Percentiles rank a stretch among this genome's conserved stretches.
Conservation (phyloP, 2,113 vertebrate genomes). For the Rousettus leschenaultii region DNA sequence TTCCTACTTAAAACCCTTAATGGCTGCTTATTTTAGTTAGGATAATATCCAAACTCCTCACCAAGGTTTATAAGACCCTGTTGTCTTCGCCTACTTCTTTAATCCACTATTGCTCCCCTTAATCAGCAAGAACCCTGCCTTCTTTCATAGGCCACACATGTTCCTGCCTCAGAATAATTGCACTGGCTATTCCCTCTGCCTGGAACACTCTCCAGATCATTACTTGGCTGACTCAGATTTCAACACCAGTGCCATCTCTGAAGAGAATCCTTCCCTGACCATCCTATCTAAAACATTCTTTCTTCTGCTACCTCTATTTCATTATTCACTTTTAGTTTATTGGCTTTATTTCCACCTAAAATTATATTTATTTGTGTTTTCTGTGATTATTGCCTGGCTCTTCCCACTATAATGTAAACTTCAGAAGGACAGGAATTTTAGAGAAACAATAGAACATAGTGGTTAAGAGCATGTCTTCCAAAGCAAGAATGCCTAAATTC, state of each 20-base stretch:
- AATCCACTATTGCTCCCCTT: background rate
- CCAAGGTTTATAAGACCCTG: background rate
- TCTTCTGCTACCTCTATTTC: background rate
- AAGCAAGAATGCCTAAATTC: background rate
- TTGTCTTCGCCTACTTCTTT: background rate
- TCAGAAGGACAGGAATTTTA: background rate
- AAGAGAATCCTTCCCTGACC: background rate
- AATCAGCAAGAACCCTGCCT: background rate
- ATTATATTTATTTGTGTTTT: background rate
- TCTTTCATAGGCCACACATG: background rate
- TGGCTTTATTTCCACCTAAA: background rate
- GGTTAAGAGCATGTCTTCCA: background rate
- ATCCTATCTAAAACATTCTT: background rate
- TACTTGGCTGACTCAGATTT: background rate
- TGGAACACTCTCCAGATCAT: background rate
- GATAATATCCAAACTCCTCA: constrained; percentile 6
- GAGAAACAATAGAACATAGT: background rate
- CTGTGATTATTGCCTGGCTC: background rate
- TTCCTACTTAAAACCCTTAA: background rate
- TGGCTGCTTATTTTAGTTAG: background rate
- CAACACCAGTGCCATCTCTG: background rate
- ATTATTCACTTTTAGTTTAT: background rate
- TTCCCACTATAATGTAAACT: background rate
- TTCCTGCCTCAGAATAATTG: background rate
- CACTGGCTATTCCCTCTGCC: background rate